phyloP scores from a whole-genome alignment of 1,140 invertebrate species.

The Drosophila setifemur region DNA sequence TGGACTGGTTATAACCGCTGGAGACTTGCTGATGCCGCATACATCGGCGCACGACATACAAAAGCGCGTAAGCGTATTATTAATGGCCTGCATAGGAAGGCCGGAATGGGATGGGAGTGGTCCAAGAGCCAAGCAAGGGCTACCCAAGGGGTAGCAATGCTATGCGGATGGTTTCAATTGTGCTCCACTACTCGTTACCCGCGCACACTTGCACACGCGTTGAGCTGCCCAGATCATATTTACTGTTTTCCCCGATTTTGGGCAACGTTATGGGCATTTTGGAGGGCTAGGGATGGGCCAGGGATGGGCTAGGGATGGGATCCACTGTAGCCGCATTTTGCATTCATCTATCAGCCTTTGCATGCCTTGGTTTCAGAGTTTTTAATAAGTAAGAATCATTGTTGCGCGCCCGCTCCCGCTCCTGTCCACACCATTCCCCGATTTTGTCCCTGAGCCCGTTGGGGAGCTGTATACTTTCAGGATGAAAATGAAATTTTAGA shows the following conservation, averaged over 20 bases:
- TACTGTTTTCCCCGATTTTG: constrained; percentile 43
- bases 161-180: constrained; percentile 43
- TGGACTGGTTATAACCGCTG: too few relatives aligned
- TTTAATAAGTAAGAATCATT: constrained; percentile 17
- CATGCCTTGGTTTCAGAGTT: constrained; percentile 6
- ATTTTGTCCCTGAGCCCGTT: too few relatives aligned
- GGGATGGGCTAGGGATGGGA: too few relatives aligned
- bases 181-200: constrained; percentile 17
- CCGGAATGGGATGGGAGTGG: too few relatives aligned
- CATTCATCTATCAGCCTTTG: constrained; percentile 31
- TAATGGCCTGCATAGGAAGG: constrained; percentile 44
- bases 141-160: not conserved
- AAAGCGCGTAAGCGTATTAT: constrained; percentile 72
- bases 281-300: too few relatives aligned
- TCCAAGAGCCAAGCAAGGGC: too few relatives aligned
- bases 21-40: constrained; percentile 1
- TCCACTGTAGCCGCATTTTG: not conserved
- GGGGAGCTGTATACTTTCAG: too few relatives aligned
- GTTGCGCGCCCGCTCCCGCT: too few relatives aligned
- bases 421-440: too few relatives aligned
- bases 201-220: too few relatives aligned
- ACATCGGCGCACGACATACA: constrained; percentile 22
- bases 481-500: too few relatives aligned
- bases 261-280: constrained; percentile 37
- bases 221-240: too few relatives aligned